A percentile compares a stretch with the other conserved stretches of the same genome.
phyloP scores from a whole-genome alignment of 2,888 invertebrate species.

The Drosophila tanythrix region DNA sequence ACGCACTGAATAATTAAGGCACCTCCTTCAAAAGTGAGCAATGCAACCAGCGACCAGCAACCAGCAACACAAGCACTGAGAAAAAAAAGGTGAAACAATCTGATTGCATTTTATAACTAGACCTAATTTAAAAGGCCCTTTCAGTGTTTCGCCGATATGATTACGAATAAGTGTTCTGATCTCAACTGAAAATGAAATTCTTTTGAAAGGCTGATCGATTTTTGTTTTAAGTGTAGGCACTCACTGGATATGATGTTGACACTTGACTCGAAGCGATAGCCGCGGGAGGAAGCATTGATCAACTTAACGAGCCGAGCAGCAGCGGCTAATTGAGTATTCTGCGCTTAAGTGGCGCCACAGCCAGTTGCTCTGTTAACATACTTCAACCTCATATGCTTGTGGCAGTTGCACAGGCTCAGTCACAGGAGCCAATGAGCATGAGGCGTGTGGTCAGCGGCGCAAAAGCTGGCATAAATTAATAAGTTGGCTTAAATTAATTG shows the following conservation, averaged over 20 bases:
- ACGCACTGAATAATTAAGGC: slow-evolving; percentile 72
- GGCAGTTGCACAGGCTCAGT: slow-evolving; percentile 30
- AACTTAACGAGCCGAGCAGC: slow-evolving; percentile 64
- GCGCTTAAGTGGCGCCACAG: slow-evolving; percentile 64
- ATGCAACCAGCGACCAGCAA: slow-evolving; percentile 36
- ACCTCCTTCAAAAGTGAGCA: slow-evolving; percentile 58
- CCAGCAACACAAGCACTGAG: slow-evolving; percentile 28
- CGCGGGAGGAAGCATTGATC: slow-evolving; percentile 61
- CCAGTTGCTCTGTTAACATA: slow-evolving; percentile 50
- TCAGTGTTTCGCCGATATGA: background rate
- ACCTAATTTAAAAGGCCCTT: background rate
- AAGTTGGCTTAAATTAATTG: slow-evolving; percentile 65
- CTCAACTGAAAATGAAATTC: background rate
- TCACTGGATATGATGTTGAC: slow-evolving; percentile 57
- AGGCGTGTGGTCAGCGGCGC: slow-evolving; percentile 18
- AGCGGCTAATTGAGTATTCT: slow-evolving; percentile 71
- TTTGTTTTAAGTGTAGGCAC: slow-evolving; percentile 33
- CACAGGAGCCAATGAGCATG: background rate
- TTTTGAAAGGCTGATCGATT: background rate
- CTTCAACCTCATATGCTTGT: slow-evolving; percentile 59
- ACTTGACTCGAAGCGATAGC: slow-evolving; percentile 63
- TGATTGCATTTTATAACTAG: background rate
- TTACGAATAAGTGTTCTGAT: background rate
- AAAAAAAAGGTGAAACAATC: slow-evolving; percentile 8
- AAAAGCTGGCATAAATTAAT: slow-evolving; percentile 63